Conservation (phyloP, 2,888 invertebrate species). For the Lutraria lutraria region DNA sequence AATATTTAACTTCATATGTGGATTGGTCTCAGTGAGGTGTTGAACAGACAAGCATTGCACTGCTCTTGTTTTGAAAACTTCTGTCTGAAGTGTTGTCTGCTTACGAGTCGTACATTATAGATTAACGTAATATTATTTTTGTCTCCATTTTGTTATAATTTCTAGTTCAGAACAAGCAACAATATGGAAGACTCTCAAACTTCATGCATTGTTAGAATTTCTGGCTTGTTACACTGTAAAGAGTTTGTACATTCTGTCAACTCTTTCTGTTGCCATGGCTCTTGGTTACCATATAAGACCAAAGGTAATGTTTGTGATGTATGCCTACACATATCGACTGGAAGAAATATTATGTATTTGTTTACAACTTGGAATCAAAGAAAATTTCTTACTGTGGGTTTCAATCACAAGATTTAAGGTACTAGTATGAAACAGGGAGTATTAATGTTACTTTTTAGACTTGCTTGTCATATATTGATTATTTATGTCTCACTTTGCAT, state of each 20-base stretch:
- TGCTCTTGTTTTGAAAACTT: no score
- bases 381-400: not conserved
- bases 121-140: no score
- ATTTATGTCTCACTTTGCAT: no score
- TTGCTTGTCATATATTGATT: no score
- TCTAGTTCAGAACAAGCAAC: not conserved
- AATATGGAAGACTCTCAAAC: not conserved
- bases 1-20: no score
- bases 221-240: not conserved
- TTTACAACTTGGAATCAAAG: conserved; percentile 17
- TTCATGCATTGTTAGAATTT: not conserved
- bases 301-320: conserved; percentile 19
- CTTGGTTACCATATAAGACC: not conserved
- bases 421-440: not conserved
- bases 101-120: no score
- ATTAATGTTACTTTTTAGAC: no score
- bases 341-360: conserved; percentile 35
- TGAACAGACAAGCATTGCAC: no score
- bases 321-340: not conserved
- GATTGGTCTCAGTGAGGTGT: no score
- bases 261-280: not conserved
- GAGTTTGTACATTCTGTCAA: not conserved
- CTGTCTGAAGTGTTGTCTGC: no score
- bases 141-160: not conserved
- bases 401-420: conserved; percentile 31